Evolutionary conservation across 2,113 vertebrate genomes (phyloP).

Genomic region (Oxyura jamaicensis): DNA sequence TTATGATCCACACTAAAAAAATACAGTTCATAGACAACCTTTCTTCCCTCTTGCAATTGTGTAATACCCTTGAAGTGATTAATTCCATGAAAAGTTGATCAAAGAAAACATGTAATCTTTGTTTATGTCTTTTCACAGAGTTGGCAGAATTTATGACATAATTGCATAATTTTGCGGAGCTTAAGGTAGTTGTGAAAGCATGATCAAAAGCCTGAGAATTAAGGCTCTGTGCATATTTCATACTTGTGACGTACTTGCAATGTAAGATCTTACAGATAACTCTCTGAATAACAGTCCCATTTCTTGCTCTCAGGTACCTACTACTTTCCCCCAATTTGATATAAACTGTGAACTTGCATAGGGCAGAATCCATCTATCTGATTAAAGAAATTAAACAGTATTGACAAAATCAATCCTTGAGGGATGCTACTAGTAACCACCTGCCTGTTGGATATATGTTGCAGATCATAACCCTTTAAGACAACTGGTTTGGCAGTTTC

Average conservation of each 20-base stretch:
- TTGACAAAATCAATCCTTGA: neutral
- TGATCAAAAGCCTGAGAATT: neutral
- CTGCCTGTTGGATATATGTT: neutral
- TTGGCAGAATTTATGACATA: neutral
- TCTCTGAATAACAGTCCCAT: neutral
- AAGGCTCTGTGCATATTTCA: neutral
- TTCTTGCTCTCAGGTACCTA: neutral
- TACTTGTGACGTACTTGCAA: neutral
- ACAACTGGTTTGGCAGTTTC: neutral
- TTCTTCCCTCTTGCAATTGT: neutral
- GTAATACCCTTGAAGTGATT: slow-evolving; percentile 1
- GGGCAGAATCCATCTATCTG: neutral
- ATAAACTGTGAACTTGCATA: neutral
- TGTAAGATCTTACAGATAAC: neutral
- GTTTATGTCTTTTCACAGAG: neutral
- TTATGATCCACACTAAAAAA: neutral
- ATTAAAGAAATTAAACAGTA: neutral
- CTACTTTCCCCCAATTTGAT: neutral
- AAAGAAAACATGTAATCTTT: neutral
- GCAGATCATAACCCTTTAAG: neutral
- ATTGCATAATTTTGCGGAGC: neutral
- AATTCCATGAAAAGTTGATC: neutral
- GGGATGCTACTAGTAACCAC: neutral
- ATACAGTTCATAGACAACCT: neutral
- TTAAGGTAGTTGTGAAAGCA: neutral